Evolutionary conservation across 2,888 invertebrate genomes (phyloP), one percentile per base, ranked within the genome.

Genomic region (Zygogramma bicolorata): DNA sequence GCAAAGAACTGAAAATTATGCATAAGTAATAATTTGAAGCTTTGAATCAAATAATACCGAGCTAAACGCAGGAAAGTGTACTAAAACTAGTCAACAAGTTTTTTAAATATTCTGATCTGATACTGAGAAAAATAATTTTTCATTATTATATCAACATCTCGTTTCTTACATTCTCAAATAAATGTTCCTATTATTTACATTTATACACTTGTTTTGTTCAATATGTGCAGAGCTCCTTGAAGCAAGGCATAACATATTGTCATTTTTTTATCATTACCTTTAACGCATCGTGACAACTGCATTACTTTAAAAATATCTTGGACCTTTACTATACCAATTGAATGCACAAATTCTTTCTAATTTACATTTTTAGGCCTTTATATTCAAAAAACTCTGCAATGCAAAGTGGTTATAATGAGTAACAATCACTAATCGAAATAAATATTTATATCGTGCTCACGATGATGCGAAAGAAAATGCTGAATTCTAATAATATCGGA

Each of bases 11-110:
- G 53, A 27, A 53, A n/a, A 53, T 27, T 53, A 53, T 53, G 53
- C n/a, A 53, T 25, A 25, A n/a, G 25, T 1, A 25, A 25, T 15
- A 20, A n/a, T 2, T 1, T 53, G 13, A 13, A 53, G n/a, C 10
- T 22, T 5, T 7, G 3, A 13, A n/a, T 53, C 46, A 3, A 46
- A 46, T 27, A 13, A 4, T 53, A 25, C 25, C 13, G 13, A 20
- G 8, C 7, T 22, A 25, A 10, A 13, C 29, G 65, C 58, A 65
- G 65, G 49, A 62, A 71, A 13, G 38, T 59, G 63, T 42, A 69
- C 74, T 78, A 78, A 71, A 78, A 79, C 63, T 76, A 77, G 76
- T 77, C 72, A 78, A 76, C 77, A 76, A 75, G 73, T 71, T 73
- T 68, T 70, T 68, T 73, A 61, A 70, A 60, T 40, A 20, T 70